phyloP scores from a whole-genome alignment of 2,113 vertebrate genomes.

The Pedionomus torquatus region DNA sequence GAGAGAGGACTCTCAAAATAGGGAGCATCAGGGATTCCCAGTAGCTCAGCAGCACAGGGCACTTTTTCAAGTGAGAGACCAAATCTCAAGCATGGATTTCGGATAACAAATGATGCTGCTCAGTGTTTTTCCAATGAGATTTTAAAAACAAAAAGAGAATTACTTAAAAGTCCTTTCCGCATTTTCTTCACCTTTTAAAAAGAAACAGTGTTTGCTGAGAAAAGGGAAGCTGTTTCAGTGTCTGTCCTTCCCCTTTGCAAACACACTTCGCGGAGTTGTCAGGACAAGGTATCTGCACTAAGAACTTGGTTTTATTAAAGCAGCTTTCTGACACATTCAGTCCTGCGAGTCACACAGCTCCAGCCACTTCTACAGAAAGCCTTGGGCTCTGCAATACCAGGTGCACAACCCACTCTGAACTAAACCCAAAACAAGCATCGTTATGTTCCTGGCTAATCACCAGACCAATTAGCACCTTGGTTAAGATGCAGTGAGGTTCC shows the following conservation, averaged over 20 bases:
- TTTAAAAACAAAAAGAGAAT: neutral
- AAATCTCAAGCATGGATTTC: neutral
- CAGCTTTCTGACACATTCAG: neutral
- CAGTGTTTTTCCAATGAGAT: neutral
- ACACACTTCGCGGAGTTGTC: neutral
- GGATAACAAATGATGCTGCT: neutral
- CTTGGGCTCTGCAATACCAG: neutral
- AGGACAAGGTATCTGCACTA: neutral
- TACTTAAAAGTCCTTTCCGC: neutral
- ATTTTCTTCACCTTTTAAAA: neutral
- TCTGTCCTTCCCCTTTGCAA: neutral
- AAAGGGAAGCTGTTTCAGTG: neutral
- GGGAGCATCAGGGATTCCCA: fast-evolving
- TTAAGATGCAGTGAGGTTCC: neutral
- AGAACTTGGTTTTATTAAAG: neutral
- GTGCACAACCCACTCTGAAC: neutral
- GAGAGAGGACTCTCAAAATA: neutral
- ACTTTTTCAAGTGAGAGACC: neutral
- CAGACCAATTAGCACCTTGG: neutral
- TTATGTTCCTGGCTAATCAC: neutral
- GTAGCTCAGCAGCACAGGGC: neutral
- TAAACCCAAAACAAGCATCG: neutral
- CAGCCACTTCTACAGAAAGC: neutral
- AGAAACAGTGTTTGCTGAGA: neutral
- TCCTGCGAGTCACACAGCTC: neutral